These are phyloP conservation scores for Oncorhynchus masou DNA, from an alignment of 2,113 vertebrate species.

Conservation along the genomic window DNA sequence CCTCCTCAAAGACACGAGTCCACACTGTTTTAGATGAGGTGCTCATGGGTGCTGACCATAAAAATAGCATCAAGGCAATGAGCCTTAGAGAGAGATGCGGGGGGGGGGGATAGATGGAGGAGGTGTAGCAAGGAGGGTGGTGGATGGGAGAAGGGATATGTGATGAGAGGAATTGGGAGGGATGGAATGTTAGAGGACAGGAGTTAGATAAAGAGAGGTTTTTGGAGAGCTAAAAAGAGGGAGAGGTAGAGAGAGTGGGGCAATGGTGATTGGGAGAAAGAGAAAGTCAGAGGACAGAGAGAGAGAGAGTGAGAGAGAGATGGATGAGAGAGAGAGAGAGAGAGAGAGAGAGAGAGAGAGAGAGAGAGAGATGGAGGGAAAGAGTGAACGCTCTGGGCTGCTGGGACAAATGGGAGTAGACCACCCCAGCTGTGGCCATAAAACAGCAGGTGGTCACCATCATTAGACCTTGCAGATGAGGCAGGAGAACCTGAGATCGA, in stretches of 20 bases:
- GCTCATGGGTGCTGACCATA: conserved; percentile 97
- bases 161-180: conserved; percentile 66
- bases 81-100: conserved; percentile 68
- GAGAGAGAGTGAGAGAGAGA: conserved; percentile 2
- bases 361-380: conserved; percentile 31
- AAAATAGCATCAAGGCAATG: conserved; percentile 99
- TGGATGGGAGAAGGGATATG: conserved; percentile 46
- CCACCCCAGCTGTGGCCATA: conserved; percentile 94
- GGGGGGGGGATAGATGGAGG: background rate
- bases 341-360: conserved; percentile 19
- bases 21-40: conserved; percentile 81
- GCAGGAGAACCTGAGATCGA: conserved; percentile 82
- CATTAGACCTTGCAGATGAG: conserved; percentile 96
- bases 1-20: conserved; percentile 59
- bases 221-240: conserved; percentile 5
- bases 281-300: conserved; percentile 3
- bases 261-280: background rate
- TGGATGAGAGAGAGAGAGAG: background rate
- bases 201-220: background rate
- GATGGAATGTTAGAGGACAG: background rate
- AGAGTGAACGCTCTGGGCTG: conserved; percentile 25
- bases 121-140: conserved; percentile 2
- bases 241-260: conserved; percentile 3
- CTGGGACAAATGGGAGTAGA: conserved; percentile 76
- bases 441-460: conserved; percentile 98